Base-by-base conservation (phyloP, 2,797 vertebrate species). In the Dicrostonyx torquatus region DNA sequence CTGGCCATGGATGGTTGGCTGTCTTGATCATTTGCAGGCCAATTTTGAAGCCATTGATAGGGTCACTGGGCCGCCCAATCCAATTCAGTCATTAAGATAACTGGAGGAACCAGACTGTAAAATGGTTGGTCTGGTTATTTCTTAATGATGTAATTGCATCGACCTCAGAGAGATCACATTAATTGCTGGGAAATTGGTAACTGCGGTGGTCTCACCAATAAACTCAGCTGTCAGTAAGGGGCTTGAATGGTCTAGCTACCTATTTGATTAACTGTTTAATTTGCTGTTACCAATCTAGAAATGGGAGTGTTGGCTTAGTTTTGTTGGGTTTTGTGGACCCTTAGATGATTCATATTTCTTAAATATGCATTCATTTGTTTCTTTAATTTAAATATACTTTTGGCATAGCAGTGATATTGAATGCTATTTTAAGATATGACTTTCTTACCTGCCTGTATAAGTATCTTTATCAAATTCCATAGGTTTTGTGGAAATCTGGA, bases 91-190 rank as follows among this genome's bases (percentile, higher is more conserved):
- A 88, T 95, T 91, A 95, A 95, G 94, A 88, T 88, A 96, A 93
- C 85, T 80, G 70, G 78, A 93, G 72, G 93, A 97, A 95, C 70
- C 90, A 96, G 95, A 95, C 96, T 96, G 90, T 93, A 96, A 96
- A 97, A 95, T 95, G 88, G 85, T 94, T 95, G 80, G 82, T 94
- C 94, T 96, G 90, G 82, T 97, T 97, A 90, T 95, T 95, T 95
- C 90, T 93, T 96, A 93, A 95, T 96, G 86, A 79, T 93, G n/a
- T 94, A 93, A 96, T 94, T 95, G 90, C 77, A 96, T 96, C 3
- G 11, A 93, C 89, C 85, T 76, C 68, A 93, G 91, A 95, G 80
- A 96, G 85, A 87, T 97, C 45, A 94, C 96, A 89, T 97, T 97
- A 96, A 95, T 97, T 95, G 90, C 90, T 79, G 77, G 87, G 82